These are phyloP conservation scores for Drosophila pachea DNA, from an alignment of 1,140 invertebrate species.

Conservation along the genomic window DNA sequence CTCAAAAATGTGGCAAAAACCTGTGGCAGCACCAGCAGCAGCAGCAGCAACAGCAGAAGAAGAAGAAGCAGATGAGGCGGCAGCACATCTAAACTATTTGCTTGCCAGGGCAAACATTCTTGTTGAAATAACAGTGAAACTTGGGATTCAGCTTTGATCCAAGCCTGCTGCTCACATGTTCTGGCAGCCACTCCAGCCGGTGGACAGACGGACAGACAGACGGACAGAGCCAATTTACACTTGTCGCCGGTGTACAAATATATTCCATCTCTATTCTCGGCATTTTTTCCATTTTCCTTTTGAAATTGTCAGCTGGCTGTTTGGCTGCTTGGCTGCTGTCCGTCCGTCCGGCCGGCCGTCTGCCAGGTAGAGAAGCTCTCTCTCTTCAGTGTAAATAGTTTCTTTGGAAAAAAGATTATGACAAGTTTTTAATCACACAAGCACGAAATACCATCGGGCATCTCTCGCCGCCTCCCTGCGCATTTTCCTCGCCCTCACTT, in stretches of 20 bases:
- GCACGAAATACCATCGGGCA: constrained; percentile 15
- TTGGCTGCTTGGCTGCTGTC: background rate
- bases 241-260: constrained; percentile 51
- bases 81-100: constrained; percentile 6
- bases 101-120: constrained; percentile 24
- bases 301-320: constrained; percentile 38
- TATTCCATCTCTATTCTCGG: constrained; percentile 49
- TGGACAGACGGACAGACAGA: background rate
- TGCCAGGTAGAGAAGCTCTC: constrained; percentile 49
- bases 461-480: constrained; percentile 1
- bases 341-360: background rate
- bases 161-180: constrained; percentile 14
- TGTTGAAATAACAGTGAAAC: constrained; percentile 44
- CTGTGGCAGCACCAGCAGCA: background rate
- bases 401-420: constrained; percentile 74
- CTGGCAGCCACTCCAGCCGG: constrained; percentile 2
- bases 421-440: constrained; percentile 71
- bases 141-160: constrained; percentile 36
- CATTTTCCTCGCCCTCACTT: background rate
- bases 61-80: constrained; percentile 1
- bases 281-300: constrained; percentile 65
- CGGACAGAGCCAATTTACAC: constrained; percentile 58
- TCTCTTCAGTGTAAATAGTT: constrained; percentile 65
- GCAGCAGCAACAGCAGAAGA: background rate
- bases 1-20: constrained; percentile 58